Conservation (phyloP, 2,113 vertebrate genomes). For the Ia io region DNA sequence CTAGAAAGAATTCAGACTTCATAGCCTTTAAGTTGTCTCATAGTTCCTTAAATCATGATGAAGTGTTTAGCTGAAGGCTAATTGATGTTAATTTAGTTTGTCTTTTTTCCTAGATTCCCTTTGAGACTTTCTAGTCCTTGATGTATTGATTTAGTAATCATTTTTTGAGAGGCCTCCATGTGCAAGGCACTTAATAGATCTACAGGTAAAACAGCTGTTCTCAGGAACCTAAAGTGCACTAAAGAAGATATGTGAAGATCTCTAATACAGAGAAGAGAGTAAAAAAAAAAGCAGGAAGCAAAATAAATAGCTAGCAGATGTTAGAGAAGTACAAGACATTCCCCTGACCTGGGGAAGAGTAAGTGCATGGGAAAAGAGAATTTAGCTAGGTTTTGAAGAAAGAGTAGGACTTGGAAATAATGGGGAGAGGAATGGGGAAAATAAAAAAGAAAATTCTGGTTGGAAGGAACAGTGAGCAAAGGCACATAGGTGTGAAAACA, state of each 20-base stretch:
- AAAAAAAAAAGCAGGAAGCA: not conserved
- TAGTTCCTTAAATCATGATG: not conserved
- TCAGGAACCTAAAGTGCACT: not conserved
- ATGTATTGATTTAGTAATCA: not conserved
- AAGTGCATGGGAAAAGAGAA: not conserved
- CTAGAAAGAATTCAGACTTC: not conserved
- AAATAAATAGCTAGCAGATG: slow-evolving; percentile 9
- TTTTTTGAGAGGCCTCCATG: not conserved
- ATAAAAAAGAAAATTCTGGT: not conserved
- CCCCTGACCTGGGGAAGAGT: not conserved
- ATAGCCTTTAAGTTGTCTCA: not conserved
- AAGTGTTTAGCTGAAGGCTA: not conserved
- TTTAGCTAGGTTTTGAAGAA: not conserved
- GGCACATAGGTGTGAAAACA: not conserved
- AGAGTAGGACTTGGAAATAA: not conserved
- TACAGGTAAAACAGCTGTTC: not conserved
- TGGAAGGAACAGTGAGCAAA: not conserved
- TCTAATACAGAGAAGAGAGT: not conserved
- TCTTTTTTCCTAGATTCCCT: not conserved
- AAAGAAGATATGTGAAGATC: not conserved
- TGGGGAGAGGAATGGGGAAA: not conserved
- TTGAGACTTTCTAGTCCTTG: slow-evolving; percentile 7
- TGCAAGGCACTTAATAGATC: not conserved
- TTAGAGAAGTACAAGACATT: not conserved
- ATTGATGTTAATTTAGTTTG: slow-evolving; percentile 13